Percentiles rank a stretch among this genome's conserved stretches.
These are phyloP conservation scores for Progne subis DNA, from an alignment of 2,113 vertebrate genomes.

Conservation along the genomic window DNA sequence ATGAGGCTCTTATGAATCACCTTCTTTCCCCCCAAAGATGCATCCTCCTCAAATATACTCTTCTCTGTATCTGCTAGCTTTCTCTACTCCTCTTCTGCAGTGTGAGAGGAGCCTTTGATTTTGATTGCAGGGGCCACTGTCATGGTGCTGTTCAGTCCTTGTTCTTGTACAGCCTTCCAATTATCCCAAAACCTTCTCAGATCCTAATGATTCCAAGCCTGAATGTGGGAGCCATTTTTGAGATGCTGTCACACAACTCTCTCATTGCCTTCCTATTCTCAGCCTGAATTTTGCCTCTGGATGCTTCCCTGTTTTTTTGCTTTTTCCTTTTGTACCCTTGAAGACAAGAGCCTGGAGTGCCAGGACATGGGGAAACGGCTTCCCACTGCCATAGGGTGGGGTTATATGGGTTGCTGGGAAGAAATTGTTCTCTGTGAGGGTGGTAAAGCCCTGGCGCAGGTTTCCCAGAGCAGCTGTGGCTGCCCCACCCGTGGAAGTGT, in stretches of 20 bases:
- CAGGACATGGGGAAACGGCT: neutral
- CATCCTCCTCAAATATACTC: neutral
- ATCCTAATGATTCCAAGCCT: neutral
- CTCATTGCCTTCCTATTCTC: neutral
- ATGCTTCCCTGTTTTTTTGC: neutral
- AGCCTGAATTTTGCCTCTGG: neutral
- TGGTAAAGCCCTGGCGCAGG: neutral
- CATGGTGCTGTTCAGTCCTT: neutral
- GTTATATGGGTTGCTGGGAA: neutral
- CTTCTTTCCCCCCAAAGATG: neutral
- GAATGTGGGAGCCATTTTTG: neutral
- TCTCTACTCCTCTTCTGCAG: neutral
- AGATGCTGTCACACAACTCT: neutral
- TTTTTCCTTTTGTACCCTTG: too few species aligned
- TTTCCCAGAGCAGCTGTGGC: accelerated
- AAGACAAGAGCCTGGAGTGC: neutral
- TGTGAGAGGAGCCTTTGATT: neutral
- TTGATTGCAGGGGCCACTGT: neutral
- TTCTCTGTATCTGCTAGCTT: neutral
- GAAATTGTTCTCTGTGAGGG: neutral
- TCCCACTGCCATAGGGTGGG: neutral
- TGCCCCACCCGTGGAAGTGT: neutral
- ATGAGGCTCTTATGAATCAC: neutral
- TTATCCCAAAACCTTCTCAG: neutral
- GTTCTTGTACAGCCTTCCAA: neutral